Evolutionary conservation across 2,113 vertebrate species (phyloP).

Genomic region (Datnioides undecimradiatus): DNA sequence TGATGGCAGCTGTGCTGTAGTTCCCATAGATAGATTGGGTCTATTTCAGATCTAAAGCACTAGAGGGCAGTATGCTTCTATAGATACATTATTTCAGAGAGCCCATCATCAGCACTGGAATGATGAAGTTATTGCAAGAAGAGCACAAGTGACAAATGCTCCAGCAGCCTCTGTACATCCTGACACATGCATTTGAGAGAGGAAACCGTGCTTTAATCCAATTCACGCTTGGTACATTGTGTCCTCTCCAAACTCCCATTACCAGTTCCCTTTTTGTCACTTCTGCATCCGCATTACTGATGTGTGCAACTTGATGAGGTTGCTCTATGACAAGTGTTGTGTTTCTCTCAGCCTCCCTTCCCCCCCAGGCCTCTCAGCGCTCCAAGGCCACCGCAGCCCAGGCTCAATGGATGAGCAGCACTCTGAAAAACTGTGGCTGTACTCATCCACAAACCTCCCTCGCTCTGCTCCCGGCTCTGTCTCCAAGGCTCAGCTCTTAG

Average conservation of each 20-base stretch:
- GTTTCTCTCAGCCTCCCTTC: slow-evolving; percentile 52
- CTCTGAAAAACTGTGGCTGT: slow-evolving; percentile 58
- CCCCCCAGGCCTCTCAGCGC: slow-evolving; percentile 49
- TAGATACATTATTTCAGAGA: not conserved
- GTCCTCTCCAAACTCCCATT: not conserved
- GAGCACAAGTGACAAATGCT: not conserved
- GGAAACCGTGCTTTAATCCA: not conserved
- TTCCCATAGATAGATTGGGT: not conserved
- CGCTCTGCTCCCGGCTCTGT: slow-evolving; percentile 41
- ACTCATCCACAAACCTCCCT: slow-evolving; percentile 58
- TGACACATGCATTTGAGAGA: not conserved
- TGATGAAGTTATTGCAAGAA: not conserved
- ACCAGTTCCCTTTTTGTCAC: slow-evolving; percentile 4
- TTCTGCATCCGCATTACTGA: slow-evolving; percentile 21
- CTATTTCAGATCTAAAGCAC: slow-evolving; percentile 26
- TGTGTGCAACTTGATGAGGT: slow-evolving; percentile 36
- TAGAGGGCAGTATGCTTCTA: slow-evolving; percentile 72
- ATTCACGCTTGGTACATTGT: not conserved
- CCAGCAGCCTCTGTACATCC: not conserved
- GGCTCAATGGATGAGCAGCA: slow-evolving; percentile 71
- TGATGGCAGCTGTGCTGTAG: no score
- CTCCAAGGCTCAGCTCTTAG: slow-evolving; percentile 58
- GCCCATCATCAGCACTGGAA: slow-evolving; percentile 4
- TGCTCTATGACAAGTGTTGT: slow-evolving; percentile 64
- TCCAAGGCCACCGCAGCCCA: slow-evolving; percentile 75